A percentile compares a stretch with the other conserved stretches of the same genome.
phyloP scores from a whole-genome alignment of 2,797 vertebrate genomes.

The Myoxocephalus aenaeus region DNA sequence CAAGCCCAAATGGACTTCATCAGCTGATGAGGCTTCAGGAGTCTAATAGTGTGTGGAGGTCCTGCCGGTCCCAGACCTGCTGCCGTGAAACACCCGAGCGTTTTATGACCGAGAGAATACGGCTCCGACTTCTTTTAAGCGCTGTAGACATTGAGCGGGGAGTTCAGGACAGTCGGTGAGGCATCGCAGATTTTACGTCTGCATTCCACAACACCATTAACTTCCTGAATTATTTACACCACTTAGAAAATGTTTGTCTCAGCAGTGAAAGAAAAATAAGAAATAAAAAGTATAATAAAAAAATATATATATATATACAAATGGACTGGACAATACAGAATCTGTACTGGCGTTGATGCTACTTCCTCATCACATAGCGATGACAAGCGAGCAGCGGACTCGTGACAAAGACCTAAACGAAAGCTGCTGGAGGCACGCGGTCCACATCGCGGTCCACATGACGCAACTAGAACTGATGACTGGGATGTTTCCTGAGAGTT shows the following conservation, averaged over 20 bases:
- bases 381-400: background rate
- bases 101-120: slow-evolving; percentile 17
- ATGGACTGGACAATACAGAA: background rate
- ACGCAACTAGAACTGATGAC: slow-evolving; percentile 42
- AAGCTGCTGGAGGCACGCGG: slow-evolving; percentile 12
- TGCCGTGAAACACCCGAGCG: background rate
- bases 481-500: slow-evolving; percentile 32
- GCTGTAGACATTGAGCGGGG: slow-evolving; percentile 18
- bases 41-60: slow-evolving; percentile 12
- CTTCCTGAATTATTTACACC: background rate
- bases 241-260: background rate
- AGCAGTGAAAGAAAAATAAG: background rate
- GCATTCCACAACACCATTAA: background rate
- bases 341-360: background rate
- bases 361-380: background rate
- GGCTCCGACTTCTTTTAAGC: background rate
- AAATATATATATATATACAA: background rate
- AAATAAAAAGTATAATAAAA: background rate
- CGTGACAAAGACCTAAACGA: slow-evolving; percentile 22
- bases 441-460: slow-evolving; percentile 6
- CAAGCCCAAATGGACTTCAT: slow-evolving; percentile 31
- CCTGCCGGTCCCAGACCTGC: background rate
- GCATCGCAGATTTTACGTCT: slow-evolving; percentile 8
- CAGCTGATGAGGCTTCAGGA: slow-evolving; percentile 38
- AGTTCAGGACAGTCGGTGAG: background rate